Evolutionary conservation across 2,797 vertebrate species (phyloP).

Genomic region (Agapornis canus): DNA sequence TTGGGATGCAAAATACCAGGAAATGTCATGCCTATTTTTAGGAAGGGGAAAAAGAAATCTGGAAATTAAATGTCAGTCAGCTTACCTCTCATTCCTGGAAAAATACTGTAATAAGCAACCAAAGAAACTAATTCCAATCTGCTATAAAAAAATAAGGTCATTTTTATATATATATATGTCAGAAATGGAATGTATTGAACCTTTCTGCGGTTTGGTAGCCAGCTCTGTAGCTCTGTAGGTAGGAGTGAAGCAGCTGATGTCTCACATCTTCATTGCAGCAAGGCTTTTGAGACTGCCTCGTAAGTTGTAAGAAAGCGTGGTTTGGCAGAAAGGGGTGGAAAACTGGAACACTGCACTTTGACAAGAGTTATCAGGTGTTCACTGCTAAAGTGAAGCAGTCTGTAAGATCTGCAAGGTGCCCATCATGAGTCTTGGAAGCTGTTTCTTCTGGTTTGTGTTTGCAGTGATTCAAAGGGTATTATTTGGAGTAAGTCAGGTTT

Average conservation of each 20-base stretch:
- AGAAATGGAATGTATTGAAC: neutral
- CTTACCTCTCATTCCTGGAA: neutral
- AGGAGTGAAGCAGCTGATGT: neutral
- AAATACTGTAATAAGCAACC: neutral
- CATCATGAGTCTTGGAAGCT: neutral
- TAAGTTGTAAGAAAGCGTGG: neutral
- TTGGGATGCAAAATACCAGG: neutral
- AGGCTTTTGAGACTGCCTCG: neutral
- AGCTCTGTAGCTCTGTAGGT: neutral
- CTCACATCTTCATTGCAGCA: neutral
- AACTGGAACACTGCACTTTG: neutral
- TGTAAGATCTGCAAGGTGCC: neutral
- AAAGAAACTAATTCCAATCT: neutral
- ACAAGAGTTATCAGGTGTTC: neutral
- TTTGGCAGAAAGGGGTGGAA: neutral
- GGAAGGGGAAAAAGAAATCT: neutral
- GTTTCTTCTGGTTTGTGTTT: neutral
- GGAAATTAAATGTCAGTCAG: constrained; percentile 43
- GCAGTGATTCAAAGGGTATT: neutral
- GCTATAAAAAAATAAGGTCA: neutral
- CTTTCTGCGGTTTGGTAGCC: neutral
- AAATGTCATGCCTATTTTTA: constrained; percentile 36
- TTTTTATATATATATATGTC: neutral
- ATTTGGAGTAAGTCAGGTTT: neutral
- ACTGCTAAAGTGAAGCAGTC: neutral